A percentile compares a stretch with the other conserved stretches of the same genome.
Evolutionary conservation across 2,797 vertebrate species (phyloP).

Genomic region (Muscicapa comitata): DNA sequence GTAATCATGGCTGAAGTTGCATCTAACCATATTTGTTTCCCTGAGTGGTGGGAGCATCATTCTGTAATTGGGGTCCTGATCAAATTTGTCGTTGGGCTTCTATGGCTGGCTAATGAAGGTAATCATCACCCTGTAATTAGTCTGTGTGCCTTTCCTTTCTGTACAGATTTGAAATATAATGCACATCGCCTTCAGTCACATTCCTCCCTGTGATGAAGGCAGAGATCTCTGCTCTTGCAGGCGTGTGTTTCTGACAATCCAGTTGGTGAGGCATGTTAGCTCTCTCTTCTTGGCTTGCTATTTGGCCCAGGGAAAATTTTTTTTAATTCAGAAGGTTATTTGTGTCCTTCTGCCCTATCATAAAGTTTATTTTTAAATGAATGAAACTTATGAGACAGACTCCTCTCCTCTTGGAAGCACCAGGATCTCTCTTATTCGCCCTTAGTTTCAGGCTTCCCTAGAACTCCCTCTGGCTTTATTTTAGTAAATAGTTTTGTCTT

Average conservation of each 20-base stretch:
- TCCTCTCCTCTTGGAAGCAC: not conserved
- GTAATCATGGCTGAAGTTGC: not conserved
- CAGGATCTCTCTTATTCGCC: not conserved
- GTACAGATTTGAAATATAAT: not conserved
- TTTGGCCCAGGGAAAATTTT: not conserved
- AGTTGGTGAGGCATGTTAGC: not conserved
- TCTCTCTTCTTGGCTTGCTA: not conserved
- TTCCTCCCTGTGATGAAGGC: not conserved
- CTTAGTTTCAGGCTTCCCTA: not conserved
- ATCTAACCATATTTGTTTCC: not conserved
- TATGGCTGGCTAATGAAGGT: not conserved
- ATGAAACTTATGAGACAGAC: not conserved
- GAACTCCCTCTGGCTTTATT: not conserved
- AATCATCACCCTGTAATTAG: not conserved
- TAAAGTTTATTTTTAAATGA: not conserved
- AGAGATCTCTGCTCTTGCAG: not conserved
- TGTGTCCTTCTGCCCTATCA: not conserved
- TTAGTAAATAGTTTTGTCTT: not conserved
- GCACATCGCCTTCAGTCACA: accelerated
- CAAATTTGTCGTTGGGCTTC: not conserved
- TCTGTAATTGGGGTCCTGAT: not conserved
- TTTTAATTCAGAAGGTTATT: not conserved
- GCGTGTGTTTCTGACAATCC: not conserved
- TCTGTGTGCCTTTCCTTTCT: not conserved
- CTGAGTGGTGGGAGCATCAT: not conserved